Conservation (phyloP, 2,113 vertebrate genomes). For the Stigmatopora nigra region DNA sequence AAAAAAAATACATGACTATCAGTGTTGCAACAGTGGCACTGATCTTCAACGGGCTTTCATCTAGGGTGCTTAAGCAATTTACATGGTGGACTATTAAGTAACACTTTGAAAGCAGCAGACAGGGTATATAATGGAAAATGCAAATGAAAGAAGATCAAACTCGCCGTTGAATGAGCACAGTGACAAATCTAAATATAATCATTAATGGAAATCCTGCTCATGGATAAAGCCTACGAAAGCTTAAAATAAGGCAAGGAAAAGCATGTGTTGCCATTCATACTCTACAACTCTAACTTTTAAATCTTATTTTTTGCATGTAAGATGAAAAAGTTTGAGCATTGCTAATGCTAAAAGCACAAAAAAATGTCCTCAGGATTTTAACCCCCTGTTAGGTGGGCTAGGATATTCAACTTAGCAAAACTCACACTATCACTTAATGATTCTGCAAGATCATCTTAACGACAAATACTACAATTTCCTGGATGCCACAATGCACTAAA, state of each 20-base stretch:
- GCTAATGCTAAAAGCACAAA: conserved; percentile 9
- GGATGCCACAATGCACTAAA: too few relatives aligned
- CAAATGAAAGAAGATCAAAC: conserved; percentile 30
- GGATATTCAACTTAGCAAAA: too few relatives aligned
- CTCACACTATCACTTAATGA: too few relatives aligned
- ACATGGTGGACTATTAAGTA: conserved; percentile 36
- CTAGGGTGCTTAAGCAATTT: conserved; percentile 26
- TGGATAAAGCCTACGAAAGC: conserved; percentile 30
- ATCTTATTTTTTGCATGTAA: conserved; percentile 20
- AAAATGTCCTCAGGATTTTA: neutral
- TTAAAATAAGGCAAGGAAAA: conserved; percentile 27
- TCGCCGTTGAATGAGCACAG: conserved; percentile 17
- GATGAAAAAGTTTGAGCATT: conserved; percentile 25
- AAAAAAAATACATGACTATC: conserved; percentile 26
- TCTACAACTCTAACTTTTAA: conserved; percentile 15
- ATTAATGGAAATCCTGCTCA: conserved; percentile 36
- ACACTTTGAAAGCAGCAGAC: conserved; percentile 37
- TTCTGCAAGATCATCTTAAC: too few relatives aligned
- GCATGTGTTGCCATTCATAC: conserved; percentile 9
- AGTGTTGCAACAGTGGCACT: conserved; percentile 10
- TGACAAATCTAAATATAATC: conserved; percentile 24
- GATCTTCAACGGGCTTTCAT: conserved; percentile 34
- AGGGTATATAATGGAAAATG: conserved; percentile 48
- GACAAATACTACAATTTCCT: too few relatives aligned
- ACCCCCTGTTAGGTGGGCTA: neutral